A percentile compares a stretch with the other conserved stretches of the same genome.
Evolutionary conservation across 2,113 vertebrate genomes (phyloP).

Genomic region (Scophthalmus maximus): DNA sequence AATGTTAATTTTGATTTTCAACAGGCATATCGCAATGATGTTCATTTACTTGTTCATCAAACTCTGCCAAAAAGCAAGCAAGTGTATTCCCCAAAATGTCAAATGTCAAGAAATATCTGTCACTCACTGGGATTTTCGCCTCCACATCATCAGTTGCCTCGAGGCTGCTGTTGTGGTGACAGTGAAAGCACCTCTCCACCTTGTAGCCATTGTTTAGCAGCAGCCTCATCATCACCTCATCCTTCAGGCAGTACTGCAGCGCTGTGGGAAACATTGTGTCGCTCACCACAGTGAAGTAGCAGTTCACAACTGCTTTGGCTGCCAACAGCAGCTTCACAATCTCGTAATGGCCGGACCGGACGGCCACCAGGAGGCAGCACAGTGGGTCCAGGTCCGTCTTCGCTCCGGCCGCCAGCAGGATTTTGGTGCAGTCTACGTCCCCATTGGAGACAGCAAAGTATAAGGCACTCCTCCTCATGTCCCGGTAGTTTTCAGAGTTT

Average conservation of each 20-base stretch:
- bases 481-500: constrained; percentile 85
- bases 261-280: constrained; percentile 89
- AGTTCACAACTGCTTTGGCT: constrained; percentile 87
- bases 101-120: not conserved
- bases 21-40: no score
- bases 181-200: constrained; percentile 73
- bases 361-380: constrained; percentile 88
- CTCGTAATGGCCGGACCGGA: constrained; percentile 86
- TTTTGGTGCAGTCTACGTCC: constrained; percentile 83
- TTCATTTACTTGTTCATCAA: no score
- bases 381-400: constrained; percentile 88
- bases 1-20: no score
- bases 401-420: constrained; percentile 84
- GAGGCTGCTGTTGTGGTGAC: constrained; percentile 28
- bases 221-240: constrained; percentile 90
- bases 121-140: constrained; percentile 59
- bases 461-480: constrained; percentile 84
- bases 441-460: constrained; percentile 89
- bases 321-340: constrained; percentile 86
- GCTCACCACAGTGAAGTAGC: constrained; percentile 87
- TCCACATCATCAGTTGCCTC: not conserved
- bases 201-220: constrained; percentile 89
- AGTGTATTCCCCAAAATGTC: not conserved
- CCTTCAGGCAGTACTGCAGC: constrained; percentile 89
- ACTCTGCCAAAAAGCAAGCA: no score